Percentiles rank a stretch among this genome's conserved stretches.
Evolutionary conservation across 2,113 vertebrate species (phyloP).

Genomic region (Passer montanus): DNA sequence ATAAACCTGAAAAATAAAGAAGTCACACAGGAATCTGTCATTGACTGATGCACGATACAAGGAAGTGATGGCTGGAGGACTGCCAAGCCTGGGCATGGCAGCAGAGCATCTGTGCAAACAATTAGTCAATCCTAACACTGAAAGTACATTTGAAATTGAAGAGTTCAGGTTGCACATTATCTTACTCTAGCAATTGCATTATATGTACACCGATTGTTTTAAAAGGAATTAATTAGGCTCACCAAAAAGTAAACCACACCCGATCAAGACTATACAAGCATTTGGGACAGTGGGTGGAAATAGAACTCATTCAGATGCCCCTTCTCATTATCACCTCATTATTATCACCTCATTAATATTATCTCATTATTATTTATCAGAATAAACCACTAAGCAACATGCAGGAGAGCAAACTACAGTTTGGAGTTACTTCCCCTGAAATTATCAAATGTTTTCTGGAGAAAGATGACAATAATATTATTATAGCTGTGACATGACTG

Average conservation of each 20-base stretch:
- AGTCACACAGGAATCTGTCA: neutral
- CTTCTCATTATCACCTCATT: neutral
- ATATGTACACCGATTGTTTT: neutral
- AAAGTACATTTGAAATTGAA: neutral
- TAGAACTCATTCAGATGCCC: neutral
- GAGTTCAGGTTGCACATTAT: neutral
- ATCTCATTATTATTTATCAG: neutral
- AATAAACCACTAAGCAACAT: neutral
- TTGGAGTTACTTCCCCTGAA: neutral
- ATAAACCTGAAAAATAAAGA: neutral
- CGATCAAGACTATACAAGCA: neutral
- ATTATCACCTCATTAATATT: too few species aligned
- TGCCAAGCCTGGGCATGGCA: neutral
- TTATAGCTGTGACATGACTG: neutral
- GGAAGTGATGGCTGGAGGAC: neutral
- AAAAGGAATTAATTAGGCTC: neutral
- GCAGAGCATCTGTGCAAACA: neutral
- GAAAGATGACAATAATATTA: neutral
- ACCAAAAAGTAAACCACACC: neutral
- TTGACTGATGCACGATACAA: neutral
- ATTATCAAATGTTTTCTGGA: fast-evolving
- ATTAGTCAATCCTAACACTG: neutral
- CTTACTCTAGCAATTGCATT: neutral
- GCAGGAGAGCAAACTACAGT: neutral
- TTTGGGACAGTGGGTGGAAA: neutral